Percentiles rank a stretch among this genome's conserved stretches.
These are phyloP conservation scores for Drosophila mimetica DNA, from an alignment of 2,888 invertebrate genomes.

Conservation along the genomic window DNA sequence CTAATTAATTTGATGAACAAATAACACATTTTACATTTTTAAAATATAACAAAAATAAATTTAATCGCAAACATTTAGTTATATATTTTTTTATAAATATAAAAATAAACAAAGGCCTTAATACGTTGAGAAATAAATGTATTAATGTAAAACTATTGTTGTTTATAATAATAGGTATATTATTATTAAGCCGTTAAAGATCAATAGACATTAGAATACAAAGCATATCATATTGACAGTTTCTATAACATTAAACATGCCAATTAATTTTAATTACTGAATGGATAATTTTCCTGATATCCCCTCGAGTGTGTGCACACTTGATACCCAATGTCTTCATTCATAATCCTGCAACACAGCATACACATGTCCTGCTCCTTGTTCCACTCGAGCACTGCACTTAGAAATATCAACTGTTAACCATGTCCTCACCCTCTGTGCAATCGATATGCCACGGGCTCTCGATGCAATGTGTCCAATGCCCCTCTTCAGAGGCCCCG, in stretches of 20 bases:
- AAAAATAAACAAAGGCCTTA: too few species aligned
- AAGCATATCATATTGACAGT: neutral
- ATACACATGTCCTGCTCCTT: slow-evolving; percentile 6
- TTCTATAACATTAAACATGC: neutral
- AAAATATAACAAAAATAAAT: too few species aligned
- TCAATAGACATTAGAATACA: too few species aligned
- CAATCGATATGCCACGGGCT: slow-evolving; percentile 38
- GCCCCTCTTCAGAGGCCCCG: slow-evolving; percentile 42
- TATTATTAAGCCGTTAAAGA: too few species aligned
- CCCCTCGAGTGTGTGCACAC: neutral
- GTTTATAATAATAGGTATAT: neutral
- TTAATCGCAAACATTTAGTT: too few species aligned
- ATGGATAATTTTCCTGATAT: neutral
- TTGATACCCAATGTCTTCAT: slow-evolving; percentile 7
- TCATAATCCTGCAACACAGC: slow-evolving; percentile 21
- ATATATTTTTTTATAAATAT: too few species aligned
- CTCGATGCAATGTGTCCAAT: slow-evolving; percentile 49
- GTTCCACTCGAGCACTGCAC: slow-evolving; percentile 20
- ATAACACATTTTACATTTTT: too few species aligned
- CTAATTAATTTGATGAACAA: too few species aligned
- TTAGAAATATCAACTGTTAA: slow-evolving; percentile 37
- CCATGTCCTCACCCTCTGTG: slow-evolving; percentile 14
- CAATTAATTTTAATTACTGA: neutral
- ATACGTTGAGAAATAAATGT: too few species aligned
- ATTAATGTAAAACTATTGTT: neutral